Evolutionary conservation across 1,140 invertebrate species (phyloP).

Genomic region (Goniozus legneri): DNA sequence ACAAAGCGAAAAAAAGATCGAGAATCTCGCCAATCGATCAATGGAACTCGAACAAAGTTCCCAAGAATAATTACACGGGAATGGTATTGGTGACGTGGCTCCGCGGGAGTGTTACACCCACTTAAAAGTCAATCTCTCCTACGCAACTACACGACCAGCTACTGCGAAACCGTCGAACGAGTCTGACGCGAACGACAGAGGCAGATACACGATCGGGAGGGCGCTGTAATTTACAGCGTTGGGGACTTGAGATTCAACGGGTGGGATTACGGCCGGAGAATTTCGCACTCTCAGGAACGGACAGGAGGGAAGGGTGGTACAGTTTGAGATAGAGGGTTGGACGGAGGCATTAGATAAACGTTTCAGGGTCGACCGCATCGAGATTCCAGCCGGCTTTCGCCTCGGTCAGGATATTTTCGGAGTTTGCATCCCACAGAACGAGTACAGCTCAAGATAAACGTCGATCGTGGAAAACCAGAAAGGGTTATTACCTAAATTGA

Average conservation of each 20-base stretch:
- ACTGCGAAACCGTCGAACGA: conserved; percentile 5
- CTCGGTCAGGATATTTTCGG: conserved; percentile 8
- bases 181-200: conserved; percentile 12
- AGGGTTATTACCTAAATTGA: no score
- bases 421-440: conserved; percentile 11
- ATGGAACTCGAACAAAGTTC: no score
- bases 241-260: conserved; percentile 20
- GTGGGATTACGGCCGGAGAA: conserved; percentile 27
- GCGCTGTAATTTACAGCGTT: conserved; percentile 28
- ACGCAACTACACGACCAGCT: neutral
- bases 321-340: no score
- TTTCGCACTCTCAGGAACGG: conserved; percentile 27
- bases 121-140: conserved; percentile 3
- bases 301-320: no score
- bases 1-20: no score
- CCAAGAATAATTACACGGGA: no score
- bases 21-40: no score
- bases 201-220: conserved; percentile 19
- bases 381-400: conserved; percentile 21
- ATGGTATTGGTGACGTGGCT: no score
- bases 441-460: no score
- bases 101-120: no score
- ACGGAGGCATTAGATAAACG: conserved; percentile 32
- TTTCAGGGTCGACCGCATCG: conserved; percentile 21
- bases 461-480: no score